These are phyloP conservation scores for Tridacna crocea DNA, from an alignment of 2,888 invertebrate species.

Conservation along the genomic window DNA sequence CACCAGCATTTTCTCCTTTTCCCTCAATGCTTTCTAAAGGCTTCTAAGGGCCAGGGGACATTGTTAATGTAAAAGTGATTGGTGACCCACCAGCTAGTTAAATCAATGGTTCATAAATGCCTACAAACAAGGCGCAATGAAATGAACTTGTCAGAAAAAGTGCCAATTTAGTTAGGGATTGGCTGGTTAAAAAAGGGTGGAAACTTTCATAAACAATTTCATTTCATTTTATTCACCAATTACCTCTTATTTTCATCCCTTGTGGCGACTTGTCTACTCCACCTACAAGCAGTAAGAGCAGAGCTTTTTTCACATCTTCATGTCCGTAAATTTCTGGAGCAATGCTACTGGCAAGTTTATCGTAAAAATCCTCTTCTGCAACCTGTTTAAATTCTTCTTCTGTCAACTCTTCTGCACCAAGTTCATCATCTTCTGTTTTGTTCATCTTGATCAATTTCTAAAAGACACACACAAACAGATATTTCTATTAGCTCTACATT, in stretches of 20 bases:
- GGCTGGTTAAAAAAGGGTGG: too few relatives aligned
- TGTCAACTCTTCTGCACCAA: conserved; percentile 88
- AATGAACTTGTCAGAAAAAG: too few relatives aligned
- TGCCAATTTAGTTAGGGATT: too few relatives aligned
- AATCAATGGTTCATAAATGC: too few relatives aligned
- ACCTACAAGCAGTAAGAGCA: conserved; percentile 94
- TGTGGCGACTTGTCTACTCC: conserved; percentile 91
- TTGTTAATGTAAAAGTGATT: too few relatives aligned
- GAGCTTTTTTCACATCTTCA: conserved; percentile 98
- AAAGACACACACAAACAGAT: conserved; percentile 11
- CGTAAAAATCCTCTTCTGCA: conserved; percentile 95
- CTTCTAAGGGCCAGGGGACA: too few relatives aligned
- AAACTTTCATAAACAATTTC: too few relatives aligned
- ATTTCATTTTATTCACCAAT: neutral
- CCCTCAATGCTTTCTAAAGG: too few relatives aligned
- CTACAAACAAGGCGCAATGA: too few relatives aligned
- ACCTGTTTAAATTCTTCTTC: conserved; percentile 92
- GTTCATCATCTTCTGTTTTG: conserved; percentile 91
- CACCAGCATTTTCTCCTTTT: too few relatives aligned
- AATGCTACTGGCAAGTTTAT: conserved; percentile 94
- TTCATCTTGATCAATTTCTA: conserved; percentile 92
- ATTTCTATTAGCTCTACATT: neutral
- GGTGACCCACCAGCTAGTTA: too few relatives aligned
- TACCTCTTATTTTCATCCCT: conserved; percentile 97
- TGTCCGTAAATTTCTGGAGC: conserved; percentile 99